Percentiles rank a stretch among this genome's conserved stretches.
phyloP scores from a whole-genome alignment of 2,113 vertebrate species.

The Okapia johnstoni region DNA sequence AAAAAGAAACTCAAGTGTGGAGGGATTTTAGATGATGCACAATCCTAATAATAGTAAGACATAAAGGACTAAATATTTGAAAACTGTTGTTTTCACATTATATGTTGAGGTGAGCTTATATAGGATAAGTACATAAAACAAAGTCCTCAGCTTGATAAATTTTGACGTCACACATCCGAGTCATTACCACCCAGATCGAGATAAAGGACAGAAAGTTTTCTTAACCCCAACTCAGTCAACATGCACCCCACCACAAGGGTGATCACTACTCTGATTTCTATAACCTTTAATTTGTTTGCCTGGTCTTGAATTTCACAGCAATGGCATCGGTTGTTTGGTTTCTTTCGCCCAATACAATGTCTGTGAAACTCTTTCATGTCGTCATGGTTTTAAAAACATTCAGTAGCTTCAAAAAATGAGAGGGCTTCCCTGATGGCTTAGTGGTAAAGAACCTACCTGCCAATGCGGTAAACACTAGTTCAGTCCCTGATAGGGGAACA shows the following conservation, averaged over 20 bases:
- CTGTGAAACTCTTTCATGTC: background rate
- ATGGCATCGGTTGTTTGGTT: background rate
- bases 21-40: background rate
- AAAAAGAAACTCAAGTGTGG: background rate
- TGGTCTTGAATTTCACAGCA: background rate
- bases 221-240: background rate
- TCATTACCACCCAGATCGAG: background rate
- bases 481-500: background rate
- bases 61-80: background rate
- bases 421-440: background rate
- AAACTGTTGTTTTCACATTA: background rate
- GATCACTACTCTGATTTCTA: background rate
- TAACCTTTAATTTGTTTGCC: too few relatives aligned
- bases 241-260: fast-evolving
- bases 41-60: background rate
- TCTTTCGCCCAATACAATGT: background rate
- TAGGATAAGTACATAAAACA: background rate
- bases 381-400: background rate
- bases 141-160: background rate
- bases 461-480: background rate
- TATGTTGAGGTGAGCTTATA: fast-evolving
- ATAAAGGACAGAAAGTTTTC: background rate
- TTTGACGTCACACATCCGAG: background rate
- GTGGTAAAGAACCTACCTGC: background rate
- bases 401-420: background rate